Conservation (phyloP, 2,113 vertebrate genomes). For the Muntiacus reevesi region DNA sequence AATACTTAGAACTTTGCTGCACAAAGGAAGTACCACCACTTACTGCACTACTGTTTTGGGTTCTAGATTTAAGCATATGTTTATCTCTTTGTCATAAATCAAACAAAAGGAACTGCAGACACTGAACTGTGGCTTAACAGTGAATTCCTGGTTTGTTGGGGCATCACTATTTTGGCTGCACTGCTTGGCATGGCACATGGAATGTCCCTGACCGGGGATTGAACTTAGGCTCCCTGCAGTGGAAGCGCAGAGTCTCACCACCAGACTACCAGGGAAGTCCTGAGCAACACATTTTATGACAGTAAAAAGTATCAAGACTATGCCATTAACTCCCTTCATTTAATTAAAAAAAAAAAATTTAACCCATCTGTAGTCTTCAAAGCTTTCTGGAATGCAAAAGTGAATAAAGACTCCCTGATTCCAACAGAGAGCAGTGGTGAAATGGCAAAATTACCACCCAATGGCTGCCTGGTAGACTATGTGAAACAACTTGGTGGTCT, state of each 20-base stretch:
- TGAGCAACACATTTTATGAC: not conserved
- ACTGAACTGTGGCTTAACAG: not conserved
- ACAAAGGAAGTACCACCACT: not conserved
- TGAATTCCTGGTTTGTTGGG: not conserved
- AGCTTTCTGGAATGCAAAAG: not conserved
- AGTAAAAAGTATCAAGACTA: not conserved
- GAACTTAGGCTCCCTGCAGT: not conserved
- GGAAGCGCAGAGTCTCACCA: not conserved
- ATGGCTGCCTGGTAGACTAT: not conserved
- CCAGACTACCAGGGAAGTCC: not conserved
- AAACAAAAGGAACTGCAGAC: not conserved
- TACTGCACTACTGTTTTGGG: not conserved
- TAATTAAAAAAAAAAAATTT: not conserved
- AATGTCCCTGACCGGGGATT: not conserved
- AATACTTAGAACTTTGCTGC: not conserved
- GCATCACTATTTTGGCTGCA: not conserved
- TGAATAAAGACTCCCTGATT: not conserved
- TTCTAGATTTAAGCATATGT: not conserved
- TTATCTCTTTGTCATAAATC: not conserved
- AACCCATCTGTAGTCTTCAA: not conserved
- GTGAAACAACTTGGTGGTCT: conserved; percentile 7
- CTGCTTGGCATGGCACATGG: not conserved
- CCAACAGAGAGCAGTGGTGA: not conserved
- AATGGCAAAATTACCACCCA: not conserved
- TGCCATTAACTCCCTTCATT: not conserved